Evolutionary conservation across 2,888 invertebrate genomes (phyloP), one percentile per base, ranked within the genome.

Genomic region (Leucophenga maculata): DNA sequence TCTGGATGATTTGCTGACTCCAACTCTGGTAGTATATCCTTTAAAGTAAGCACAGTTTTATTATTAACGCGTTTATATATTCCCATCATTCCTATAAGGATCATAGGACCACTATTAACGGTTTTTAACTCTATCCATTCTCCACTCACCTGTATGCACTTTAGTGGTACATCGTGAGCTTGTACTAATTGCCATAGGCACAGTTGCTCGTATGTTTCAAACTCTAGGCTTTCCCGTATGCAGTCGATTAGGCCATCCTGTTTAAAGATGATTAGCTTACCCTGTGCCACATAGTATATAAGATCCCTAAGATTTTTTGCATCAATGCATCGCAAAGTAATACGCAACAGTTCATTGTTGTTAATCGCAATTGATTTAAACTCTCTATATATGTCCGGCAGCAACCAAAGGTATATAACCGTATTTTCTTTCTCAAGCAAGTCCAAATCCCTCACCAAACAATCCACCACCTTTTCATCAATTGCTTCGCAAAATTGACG

Each of bases 151-250:
- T 89, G 89, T 75, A 98, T 93, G 85, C 94, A 94, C 84, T 97
- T 97, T n/a, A 97, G 92, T 67, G 96, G 94, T 85, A 98, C 94
- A 87, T 97, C 96, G 87, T 98, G 98, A 54, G 97, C 97, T 76
- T 94, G 93, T 64, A 98, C 92, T 70, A 99, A 91, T 89, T 98
- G 98, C 99, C 99, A 99, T 59, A 99, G 91, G 88, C 97, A 98
- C 87, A 96, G 94, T 89, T 99, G 99, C 88, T 99, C 98, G 80
- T 97, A 96, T 1, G 98, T 97, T 89, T 99, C 98, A 97, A 98
- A 99, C 69, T 93, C 92, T 69, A 99, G 90, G 83, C 97, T 98
- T 55, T 94, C 93, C 72, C 94, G 94, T 78, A 95, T 88, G 87
- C 95, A 91, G 54, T 92, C 90, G 70, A 93, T 92, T 57, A 95